Conservation (phyloP, 2,113 vertebrate species). For the Copsychus sechellarum region DNA sequence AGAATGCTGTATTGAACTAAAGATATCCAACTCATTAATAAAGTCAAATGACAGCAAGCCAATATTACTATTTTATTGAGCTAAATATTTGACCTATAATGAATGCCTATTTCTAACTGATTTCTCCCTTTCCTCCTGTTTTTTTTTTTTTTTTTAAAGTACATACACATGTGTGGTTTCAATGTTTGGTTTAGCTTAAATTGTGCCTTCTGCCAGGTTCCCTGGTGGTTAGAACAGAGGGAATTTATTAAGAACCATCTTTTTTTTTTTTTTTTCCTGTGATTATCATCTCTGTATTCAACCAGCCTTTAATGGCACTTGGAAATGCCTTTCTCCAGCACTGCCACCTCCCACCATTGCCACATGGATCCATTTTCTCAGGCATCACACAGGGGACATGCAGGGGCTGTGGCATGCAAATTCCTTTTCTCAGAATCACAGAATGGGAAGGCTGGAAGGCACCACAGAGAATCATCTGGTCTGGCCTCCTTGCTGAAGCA, state of each 20-base stretch:
- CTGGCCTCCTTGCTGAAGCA: neutral
- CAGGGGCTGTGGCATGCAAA: neutral
- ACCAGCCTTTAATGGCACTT: neutral
- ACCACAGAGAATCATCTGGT: neutral
- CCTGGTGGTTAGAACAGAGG: neutral
- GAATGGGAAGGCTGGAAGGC: neutral
- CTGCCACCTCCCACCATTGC: neutral
- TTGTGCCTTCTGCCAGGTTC: neutral
- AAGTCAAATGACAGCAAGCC: conserved; percentile 38
- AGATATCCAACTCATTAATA: conserved; percentile 11
- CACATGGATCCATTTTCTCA: neutral
- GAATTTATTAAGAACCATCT: neutral
- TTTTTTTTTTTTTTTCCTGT: neutral
- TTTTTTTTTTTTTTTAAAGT: neutral
- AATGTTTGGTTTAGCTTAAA: neutral
- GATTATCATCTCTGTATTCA: neutral
- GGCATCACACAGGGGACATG: fast-evolving
- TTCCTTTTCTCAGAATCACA: neutral
- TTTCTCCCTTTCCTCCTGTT: neutral
- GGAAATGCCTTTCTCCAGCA: neutral
- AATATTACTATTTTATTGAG: conserved; percentile 22
- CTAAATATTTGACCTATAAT: conserved; percentile 26
- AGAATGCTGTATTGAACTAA: conserved; percentile 36
- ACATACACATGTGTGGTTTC: neutral
- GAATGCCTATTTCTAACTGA: conserved; percentile 21